phyloP scores from a whole-genome alignment of 2,888 invertebrate species.

The Alitta virens region DNA sequence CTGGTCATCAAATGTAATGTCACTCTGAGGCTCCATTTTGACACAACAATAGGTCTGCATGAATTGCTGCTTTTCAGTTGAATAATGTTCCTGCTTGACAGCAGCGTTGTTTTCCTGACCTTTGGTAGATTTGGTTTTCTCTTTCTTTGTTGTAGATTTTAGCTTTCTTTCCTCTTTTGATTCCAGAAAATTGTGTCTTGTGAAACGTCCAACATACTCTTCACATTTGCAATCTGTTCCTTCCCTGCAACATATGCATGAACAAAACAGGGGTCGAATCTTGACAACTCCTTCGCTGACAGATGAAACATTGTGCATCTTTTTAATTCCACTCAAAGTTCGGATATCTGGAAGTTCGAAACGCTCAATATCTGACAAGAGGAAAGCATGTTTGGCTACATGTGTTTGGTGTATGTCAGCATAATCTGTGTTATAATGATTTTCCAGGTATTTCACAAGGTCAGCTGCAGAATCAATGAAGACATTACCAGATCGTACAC shows the following conservation, averaged over 20 bases:
- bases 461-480: too few relatives aligned
- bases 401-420: not conserved
- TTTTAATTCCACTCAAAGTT: not conserved
- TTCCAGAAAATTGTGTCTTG: not conserved
- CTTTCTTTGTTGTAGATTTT: not conserved
- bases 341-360: not conserved
- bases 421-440: not conserved
- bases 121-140: not conserved
- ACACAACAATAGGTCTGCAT: too few relatives aligned
- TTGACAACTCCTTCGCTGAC: not conserved
- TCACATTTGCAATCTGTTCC: not conserved
- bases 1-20: too few relatives aligned
- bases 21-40: too few relatives aligned
- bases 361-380: not conserved
- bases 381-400: not conserved
- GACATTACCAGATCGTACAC: not conserved
- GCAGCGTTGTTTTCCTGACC: too few relatives aligned
- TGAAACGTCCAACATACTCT: not conserved
- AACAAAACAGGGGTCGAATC: not conserved
- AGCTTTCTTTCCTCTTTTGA: not conserved
- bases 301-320: not conserved
- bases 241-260: not conserved
- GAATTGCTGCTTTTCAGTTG: too few relatives aligned
- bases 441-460: not conserved
- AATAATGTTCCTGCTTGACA: too few relatives aligned